These are phyloP conservation scores for Otocyon megalotis DNA, from an alignment of 2,113 vertebrate species.

Conservation along the genomic window DNA sequence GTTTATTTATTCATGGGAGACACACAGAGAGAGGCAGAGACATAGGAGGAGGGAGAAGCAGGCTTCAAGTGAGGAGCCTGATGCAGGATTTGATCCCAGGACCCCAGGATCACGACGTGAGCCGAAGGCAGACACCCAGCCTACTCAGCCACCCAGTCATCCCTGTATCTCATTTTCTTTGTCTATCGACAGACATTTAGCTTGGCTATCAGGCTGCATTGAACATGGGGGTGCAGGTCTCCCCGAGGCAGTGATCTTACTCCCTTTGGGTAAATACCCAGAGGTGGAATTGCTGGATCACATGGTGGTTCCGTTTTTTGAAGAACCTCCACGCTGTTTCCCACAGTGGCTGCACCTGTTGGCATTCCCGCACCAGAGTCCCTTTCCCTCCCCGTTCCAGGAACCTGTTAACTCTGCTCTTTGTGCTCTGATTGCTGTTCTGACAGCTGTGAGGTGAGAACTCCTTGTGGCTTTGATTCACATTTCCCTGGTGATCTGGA, in stretches of 20 bases:
- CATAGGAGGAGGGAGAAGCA: too few relatives aligned
- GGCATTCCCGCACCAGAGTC: neutral
- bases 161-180: neutral
- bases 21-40: too few relatives aligned
- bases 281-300: neutral
- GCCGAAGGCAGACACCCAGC: too few relatives aligned
- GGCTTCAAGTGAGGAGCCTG: too few relatives aligned
- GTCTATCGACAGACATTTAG: neutral
- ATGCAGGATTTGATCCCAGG: too few relatives aligned
- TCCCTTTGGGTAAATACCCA: neutral
- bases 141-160: too few relatives aligned
- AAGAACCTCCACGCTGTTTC: neutral
- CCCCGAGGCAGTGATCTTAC: neutral
- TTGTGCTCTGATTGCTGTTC: neutral
- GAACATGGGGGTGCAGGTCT: neutral
- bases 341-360: neutral
- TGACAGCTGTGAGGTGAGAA: neutral
- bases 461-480: neutral
- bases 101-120: too few relatives aligned
- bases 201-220: neutral
- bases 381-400: neutral
- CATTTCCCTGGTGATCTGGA: neutral
- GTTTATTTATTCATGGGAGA: too few relatives aligned
- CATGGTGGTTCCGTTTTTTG: neutral
- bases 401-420: neutral